These are phyloP conservation scores for Perca schrenkii DNA, from an alignment of 2,113 vertebrate species.

Conservation along the genomic window DNA sequence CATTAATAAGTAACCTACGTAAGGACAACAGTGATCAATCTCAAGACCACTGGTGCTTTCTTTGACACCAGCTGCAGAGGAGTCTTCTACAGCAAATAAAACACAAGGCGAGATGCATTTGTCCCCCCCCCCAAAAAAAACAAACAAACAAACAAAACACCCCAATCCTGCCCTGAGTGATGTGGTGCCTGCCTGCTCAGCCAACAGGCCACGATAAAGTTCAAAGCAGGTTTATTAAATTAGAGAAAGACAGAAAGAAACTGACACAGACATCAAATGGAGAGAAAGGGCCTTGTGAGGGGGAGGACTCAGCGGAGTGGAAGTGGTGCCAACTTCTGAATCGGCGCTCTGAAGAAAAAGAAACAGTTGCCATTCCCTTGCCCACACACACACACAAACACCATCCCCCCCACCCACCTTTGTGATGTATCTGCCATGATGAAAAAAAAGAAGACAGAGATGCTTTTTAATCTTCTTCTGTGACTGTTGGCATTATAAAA, in stretches of 20 bases:
- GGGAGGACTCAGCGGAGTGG: slow-evolving; percentile 63
- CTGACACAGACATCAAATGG: slow-evolving; percentile 81
- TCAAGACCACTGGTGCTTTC: slow-evolving; percentile 1
- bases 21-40: not conserved
- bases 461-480: slow-evolving; percentile 77
- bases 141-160: not conserved
- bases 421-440: slow-evolving; percentile 77
- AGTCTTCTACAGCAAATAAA: slow-evolving; percentile 46
- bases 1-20: not conserved
- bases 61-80: slow-evolving; percentile 31
- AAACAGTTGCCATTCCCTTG: slow-evolving; percentile 55
- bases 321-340: slow-evolving; percentile 75
- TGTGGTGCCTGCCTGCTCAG: slow-evolving; percentile 56
- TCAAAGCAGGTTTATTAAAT: slow-evolving; percentile 84
- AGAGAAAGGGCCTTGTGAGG: slow-evolving; percentile 67
- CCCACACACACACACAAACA: slow-evolving; percentile 34
- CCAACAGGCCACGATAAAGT: slow-evolving; percentile 69
- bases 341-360: slow-evolving; percentile 64
- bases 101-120: slow-evolving; percentile 37
- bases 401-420: slow-evolving; percentile 31
- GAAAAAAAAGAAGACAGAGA: slow-evolving; percentile 63
- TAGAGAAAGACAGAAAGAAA: slow-evolving; percentile 78
- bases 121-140: not conserved
- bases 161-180: slow-evolving; percentile 26
- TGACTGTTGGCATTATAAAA: slow-evolving; percentile 63